Conservation (phyloP, 2,113 vertebrate genomes). For the Bothrops jararaca region DNA sequence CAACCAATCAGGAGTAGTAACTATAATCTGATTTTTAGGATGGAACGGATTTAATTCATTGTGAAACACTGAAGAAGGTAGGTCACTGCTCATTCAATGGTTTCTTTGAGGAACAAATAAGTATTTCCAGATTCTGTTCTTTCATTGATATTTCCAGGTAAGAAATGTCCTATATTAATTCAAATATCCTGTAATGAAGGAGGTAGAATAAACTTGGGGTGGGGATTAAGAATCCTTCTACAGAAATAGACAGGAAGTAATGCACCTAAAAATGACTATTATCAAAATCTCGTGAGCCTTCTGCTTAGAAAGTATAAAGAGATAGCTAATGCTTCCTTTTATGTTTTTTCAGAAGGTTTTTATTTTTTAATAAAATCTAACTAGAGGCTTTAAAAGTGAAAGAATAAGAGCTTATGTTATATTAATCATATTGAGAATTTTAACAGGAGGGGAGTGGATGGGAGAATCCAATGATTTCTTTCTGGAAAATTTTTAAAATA, state of each 20-base stretch:
- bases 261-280: background rate
- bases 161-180: background rate
- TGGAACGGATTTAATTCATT: background rate
- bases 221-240: background rate
- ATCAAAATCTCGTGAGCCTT: background rate
- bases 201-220: fast-evolving
- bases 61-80: background rate
- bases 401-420: background rate
- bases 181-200: background rate
- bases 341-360: background rate
- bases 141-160: slow-evolving; percentile 2
- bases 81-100: background rate
- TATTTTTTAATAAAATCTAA: background rate
- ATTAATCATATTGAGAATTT: background rate
- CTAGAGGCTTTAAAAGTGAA: background rate
- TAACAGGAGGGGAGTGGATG: background rate
- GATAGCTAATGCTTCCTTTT: fast-evolving
- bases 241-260: background rate
- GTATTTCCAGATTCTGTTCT: background rate
- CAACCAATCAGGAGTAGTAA: slow-evolving; percentile 48
- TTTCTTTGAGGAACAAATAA: slow-evolving; percentile 4
- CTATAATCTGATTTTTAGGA: slow-evolving; percentile 2
- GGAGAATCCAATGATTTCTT: background rate
- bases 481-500: background rate
- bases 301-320: background rate